Conservation (phyloP, 2,113 vertebrate species). For the Ginglymostoma cirratum region DNA sequence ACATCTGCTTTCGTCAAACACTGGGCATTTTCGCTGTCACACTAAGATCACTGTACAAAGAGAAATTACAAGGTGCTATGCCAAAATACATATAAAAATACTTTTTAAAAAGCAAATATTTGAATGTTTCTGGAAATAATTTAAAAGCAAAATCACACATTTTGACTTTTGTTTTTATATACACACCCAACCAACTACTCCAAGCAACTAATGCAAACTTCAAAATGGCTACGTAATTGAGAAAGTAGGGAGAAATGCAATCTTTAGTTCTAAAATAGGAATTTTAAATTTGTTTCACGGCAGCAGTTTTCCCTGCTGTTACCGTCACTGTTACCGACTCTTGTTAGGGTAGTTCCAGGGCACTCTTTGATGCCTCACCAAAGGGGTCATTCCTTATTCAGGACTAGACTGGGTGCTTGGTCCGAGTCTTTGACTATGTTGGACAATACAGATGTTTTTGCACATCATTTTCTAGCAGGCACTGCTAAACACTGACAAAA, state of each 20-base stretch:
- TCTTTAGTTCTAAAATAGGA: neutral
- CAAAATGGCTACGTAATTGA: neutral
- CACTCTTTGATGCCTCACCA: neutral
- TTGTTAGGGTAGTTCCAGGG: neutral
- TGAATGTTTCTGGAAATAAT: constrained; percentile 16
- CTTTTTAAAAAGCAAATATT: constrained; percentile 11
- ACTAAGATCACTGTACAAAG: neutral
- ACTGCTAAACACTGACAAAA: neutral
- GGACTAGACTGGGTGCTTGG: neutral
- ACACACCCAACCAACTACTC: neutral
- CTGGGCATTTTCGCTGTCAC: neutral
- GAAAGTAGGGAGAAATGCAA: neutral
- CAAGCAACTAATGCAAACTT: neutral
- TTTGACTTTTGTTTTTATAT: constrained; percentile 9
- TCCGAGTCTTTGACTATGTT: neutral
- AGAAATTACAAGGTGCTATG: constrained; percentile 29
- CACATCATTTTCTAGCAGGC: neutral
- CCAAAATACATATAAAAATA: constrained; percentile 36
- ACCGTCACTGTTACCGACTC: neutral
- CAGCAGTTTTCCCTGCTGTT: neutral
- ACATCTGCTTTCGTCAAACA: neutral
- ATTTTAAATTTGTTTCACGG: neutral
- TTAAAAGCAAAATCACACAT: neutral
- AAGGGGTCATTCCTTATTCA: neutral
- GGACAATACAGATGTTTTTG: neutral